phyloP scores from a whole-genome alignment of 1,140 invertebrate species.

The Drosophila simulans region DNA sequence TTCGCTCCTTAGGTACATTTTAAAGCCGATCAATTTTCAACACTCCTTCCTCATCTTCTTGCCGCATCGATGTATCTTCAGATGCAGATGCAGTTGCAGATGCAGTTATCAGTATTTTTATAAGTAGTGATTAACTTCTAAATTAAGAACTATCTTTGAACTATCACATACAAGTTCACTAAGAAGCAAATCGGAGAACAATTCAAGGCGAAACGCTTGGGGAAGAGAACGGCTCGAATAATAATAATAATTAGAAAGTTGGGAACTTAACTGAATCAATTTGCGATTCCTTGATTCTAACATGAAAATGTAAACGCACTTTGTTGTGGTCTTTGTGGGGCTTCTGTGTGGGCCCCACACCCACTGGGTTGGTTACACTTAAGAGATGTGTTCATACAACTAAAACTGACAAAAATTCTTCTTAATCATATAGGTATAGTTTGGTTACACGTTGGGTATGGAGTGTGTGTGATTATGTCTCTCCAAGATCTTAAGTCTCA shows the following conservation, averaged over 20 bases:
- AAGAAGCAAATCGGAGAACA: slow-evolving; percentile 43
- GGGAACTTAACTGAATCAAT: background rate
- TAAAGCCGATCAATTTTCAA: slow-evolving; percentile 56
- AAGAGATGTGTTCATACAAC: slow-evolving; percentile 1
- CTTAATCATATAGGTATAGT: slow-evolving; percentile 5
- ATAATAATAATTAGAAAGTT: background rate
- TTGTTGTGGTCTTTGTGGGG: background rate
- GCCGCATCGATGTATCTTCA: background rate
- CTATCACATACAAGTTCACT: slow-evolving; percentile 84
- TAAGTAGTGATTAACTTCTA: slow-evolving; percentile 40
- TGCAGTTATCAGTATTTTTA: slow-evolving; percentile 11
- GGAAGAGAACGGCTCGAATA: background rate
- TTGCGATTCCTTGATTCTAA: background rate
- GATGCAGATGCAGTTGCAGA: slow-evolving; percentile 3
- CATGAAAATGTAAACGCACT: slow-evolving; percentile 23
- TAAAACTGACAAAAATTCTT: slow-evolving; percentile 13
- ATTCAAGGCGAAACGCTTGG: slow-evolving; percentile 14
- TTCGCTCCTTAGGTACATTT: slow-evolving; percentile 49
- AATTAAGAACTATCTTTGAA: slow-evolving; percentile 80
- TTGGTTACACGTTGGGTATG: slow-evolving; percentile 29
- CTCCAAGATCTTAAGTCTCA: slow-evolving; percentile 20
- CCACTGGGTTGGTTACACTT: background rate
- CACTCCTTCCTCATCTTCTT: slow-evolving; percentile 11
- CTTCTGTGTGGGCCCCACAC: too few relatives aligned
- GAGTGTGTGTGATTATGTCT: slow-evolving; percentile 32